Evolutionary conservation across 2,113 vertebrate species (phyloP), one percentile per base, ranked within the genome.

Genomic region (Oreocharis arfaki): DNA sequence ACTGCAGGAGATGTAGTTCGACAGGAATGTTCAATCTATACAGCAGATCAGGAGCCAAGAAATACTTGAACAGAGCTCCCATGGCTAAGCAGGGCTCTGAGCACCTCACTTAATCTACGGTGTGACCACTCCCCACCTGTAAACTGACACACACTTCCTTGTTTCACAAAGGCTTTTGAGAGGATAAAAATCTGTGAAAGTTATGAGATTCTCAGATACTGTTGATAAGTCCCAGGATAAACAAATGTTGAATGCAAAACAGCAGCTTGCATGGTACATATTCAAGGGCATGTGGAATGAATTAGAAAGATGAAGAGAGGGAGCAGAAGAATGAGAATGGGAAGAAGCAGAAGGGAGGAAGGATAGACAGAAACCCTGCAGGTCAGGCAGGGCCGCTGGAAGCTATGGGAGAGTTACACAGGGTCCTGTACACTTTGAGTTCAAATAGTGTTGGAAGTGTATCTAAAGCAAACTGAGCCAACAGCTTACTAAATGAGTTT

Each of bases 111-210:
- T 93, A 84, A 96, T 95, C 93, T 90, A 2, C 50, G 41, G 37
- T 35, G 82, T 94, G 93, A 88, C 95, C 95, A 88, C 96, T 96
- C 96, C 96, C 92, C 92, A 91, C 32, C 79, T 84, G 84, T 60
- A 49, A 92, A 90, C 61, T 89, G 93, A 80, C 93, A 93, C 71
- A 53, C 23, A 93, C 91, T 97, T 96, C 92, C 92, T 92, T 93
- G 93, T 94, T 96, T 93, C 95, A 94, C 90, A 96, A 93, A 93
- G 93, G 90, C 88, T 90, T 92, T 92, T 88, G 53, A 20, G 79
- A 64, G 95, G 95, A 96, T 95, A 96, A 96, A 95, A 97, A 96
- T 94, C 96, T 95, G 88, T 96, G 93, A 94, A 96, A 96, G 90
- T 96, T 94, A 91, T 78, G 92, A 96, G 95, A 86, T 96, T 93